Evolutionary conservation across 2,113 vertebrate genomes (phyloP), one percentile per base, ranked within the genome.

Genomic region (Hucho hucho): DNA sequence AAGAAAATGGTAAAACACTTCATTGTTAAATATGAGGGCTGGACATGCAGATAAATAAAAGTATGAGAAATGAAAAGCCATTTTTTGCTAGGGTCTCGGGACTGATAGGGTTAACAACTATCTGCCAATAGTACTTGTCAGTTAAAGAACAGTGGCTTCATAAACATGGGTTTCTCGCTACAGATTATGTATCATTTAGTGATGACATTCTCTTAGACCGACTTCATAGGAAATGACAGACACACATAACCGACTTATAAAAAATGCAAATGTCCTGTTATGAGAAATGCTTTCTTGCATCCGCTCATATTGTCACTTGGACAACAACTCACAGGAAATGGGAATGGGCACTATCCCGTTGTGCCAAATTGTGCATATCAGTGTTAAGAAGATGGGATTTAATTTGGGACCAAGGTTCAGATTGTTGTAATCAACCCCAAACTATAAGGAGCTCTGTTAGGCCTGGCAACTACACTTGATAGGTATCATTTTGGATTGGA

Each of bases 221-320:
- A 80, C 70, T 77, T 75, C 59, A 81, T 64, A 65, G 71, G 71
- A 78, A 83, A 74, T 72, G 79, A 81, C 81, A 83, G 79, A 75
- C 79, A 79, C 77, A 84, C 70, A 77, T 49, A 25, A 65, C 53
- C 69, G 73, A 78, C 74, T 85, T 66, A 76, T 80, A 87, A 85
- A 85, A 89, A 88, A 90, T 84, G 79, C 75, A 75, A 84, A 87
- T 85, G 37, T 74, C 75, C 29, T 72, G 73, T 72, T 65, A 68
- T 69, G 49, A 32, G 14, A 73, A 61, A 37, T 58, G 20, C 72
- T 69, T 63, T 61, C 66, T 73, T 79, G 22, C 58, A 26, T 65
- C 47, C 70, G 16, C 74, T 73, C 24, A 47, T 66, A 81, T 71
- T 75, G 47, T 74, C 67, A 72, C 64, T 37, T 49, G 70, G 29